Evolutionary conservation across 1,140 invertebrate genomes (phyloP), one percentile per base, ranked within the genome.

Genomic region (Drosophila kurseongensis): DNA sequence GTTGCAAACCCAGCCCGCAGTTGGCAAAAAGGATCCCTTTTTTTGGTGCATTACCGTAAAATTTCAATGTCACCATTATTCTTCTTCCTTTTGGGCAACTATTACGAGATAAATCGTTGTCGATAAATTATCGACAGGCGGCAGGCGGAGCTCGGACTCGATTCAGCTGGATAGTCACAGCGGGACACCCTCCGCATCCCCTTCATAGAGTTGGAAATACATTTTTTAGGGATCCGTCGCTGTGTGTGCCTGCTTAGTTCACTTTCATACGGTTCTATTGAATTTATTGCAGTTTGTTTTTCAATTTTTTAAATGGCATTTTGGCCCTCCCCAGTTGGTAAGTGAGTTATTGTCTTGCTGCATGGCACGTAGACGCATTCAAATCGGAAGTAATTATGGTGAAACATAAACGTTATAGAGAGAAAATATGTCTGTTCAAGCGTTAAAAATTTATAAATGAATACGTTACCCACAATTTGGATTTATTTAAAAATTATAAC

Each of bases 231-330:
- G 65, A 45, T 66, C 45, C 65, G 59, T 62, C 51, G 45, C 40
- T 48, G 63, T 63, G 41, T 67, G 41, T 59, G 50, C 72, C 71
- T 79, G 77, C 54, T 57, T 75, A 59, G 69, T 78, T 71, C 45
- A 42, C 40, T 77, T 62, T 63, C 56, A 69, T 78, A 59, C 41
- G 35, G 54, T 75, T 80, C 52, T 68, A 50, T 57, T 63, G 56
- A 86, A 86, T 86, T 86, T 86, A 86, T 86, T 88, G 75, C 82
- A 86, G 83, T 88, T 83, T 88, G 82, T 86, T 86, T 86, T 86
- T 88, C 79, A 86, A 72, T 86, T 79, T 88, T 86, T 82, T 82
- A 82, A 88, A 85, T 86, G 73, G 56, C 63, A 80, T 75, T 83
- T 55, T 41, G 29, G 55, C 75, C 45, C 58, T 58, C 14, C 59